Percentiles rank a stretch among this genome's conserved stretches.
These are phyloP conservation scores for Chrysochloris asiatica DNA, from an alignment of 2,113 vertebrate species.

Conservation along the genomic window DNA sequence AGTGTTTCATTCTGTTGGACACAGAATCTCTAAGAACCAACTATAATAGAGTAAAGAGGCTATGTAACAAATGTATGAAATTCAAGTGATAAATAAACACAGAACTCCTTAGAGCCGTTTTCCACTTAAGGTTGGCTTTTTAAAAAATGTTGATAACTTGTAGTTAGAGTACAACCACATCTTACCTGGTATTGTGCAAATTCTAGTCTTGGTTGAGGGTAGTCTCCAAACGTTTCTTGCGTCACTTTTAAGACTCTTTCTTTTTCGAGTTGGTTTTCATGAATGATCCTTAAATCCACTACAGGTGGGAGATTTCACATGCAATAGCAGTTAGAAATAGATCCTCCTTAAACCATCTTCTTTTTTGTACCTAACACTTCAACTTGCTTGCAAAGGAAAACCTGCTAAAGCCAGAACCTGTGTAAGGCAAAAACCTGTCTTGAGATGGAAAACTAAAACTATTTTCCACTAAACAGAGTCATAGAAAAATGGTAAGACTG, in stretches of 20 bases:
- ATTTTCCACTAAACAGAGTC: neutral
- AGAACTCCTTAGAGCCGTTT: neutral
- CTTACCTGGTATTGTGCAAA: conserved; percentile 91
- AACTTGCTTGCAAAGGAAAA: neutral
- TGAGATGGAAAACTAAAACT: neutral
- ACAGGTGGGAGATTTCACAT: conserved; percentile 39
- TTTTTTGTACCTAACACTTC: conserved; percentile 22
- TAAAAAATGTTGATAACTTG: neutral
- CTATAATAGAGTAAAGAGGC: too few relatives aligned
- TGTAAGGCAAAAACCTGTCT: neutral
- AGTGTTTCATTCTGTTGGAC: too few relatives aligned
- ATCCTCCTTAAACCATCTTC: neutral
- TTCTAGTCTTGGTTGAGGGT: conserved; percentile 89
- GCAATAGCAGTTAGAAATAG: conserved; percentile 44
- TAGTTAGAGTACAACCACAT: neutral
- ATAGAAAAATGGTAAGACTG: neutral
- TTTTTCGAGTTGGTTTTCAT: conserved; percentile 87
- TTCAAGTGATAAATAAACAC: conserved; percentile 11
- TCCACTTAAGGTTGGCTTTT: neutral
- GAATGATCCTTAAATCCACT: conserved; percentile 86
- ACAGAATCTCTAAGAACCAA: too few relatives aligned
- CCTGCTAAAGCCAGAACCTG: neutral
- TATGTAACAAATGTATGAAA: too few relatives aligned
- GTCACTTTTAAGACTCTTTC: conserved; percentile 86
- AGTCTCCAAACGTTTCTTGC: conserved; percentile 88